Conservation (phyloP, 2,113 vertebrate species). For the Otolemur garnettii region DNA sequence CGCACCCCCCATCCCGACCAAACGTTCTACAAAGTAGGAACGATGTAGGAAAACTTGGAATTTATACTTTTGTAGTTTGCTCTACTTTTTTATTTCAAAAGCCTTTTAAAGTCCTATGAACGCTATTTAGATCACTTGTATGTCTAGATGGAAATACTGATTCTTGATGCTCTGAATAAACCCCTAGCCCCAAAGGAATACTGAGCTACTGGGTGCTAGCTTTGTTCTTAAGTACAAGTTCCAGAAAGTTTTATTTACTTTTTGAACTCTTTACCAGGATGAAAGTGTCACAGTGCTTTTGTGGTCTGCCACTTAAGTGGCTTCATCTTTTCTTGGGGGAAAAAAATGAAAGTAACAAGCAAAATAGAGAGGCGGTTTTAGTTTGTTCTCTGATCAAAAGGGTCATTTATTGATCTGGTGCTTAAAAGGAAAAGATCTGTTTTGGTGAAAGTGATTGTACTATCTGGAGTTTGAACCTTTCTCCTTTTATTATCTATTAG, state of each 20-base stretch:
- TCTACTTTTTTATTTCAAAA: constrained; percentile 86
- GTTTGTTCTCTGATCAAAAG: constrained; percentile 88
- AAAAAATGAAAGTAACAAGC: constrained; percentile 85
- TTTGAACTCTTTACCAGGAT: constrained; percentile 86
- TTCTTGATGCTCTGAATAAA: constrained; percentile 86
- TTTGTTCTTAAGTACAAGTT: constrained; percentile 87
- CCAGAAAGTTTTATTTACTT: constrained; percentile 85
- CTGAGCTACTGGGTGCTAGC: constrained; percentile 80
- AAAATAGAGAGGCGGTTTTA: constrained; percentile 85
- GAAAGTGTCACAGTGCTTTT: constrained; percentile 85
- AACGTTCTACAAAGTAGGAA: constrained; percentile 74
- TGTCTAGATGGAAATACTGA: constrained; percentile 83
- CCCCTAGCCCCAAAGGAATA: constrained; percentile 84
- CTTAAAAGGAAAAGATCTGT: constrained; percentile 86
- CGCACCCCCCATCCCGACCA: constrained; percentile 31
- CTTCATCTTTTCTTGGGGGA: constrained; percentile 79
- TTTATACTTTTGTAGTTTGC: constrained; percentile 86
- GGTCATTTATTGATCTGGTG: constrained; percentile 86
- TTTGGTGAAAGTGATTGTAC: constrained; percentile 83
- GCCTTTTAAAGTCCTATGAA: constrained; percentile 85
- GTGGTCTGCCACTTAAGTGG: constrained; percentile 86
- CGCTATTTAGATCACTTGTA: constrained; percentile 86
- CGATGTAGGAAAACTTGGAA: constrained; percentile 84
- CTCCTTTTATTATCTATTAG: constrained; percentile 81
- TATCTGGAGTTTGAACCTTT: constrained; percentile 83